Evolutionary conservation across 2,797 vertebrate genomes (phyloP), one percentile per base, ranked within the genome.

Genomic region (Buceros bicornis): DNA sequence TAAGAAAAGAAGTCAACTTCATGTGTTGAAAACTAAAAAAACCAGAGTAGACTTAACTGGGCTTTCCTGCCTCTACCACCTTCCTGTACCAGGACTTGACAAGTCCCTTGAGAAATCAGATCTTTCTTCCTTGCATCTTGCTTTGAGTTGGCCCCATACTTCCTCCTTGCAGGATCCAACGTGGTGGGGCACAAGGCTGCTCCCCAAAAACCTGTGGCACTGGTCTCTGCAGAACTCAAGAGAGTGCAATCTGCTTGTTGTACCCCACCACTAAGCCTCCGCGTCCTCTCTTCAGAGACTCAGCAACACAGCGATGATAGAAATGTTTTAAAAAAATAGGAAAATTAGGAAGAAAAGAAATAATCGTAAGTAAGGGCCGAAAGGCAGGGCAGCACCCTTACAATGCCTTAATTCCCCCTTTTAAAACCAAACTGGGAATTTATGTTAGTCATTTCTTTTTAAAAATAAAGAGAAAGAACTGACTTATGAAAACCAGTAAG

Each of bases 101-200:
- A 62, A 25, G 24, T 33, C 31, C 28, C 26, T 73, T 0, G 0
- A 28, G 33, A 89, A 89, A 84, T 4, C 15, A 33, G 13, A 78
- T 51, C 16, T n/a, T 50, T 31, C n/a, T 4, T 5, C 29, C 33
- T 22, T 48, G 53, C 48, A 10, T 22, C 22, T 82, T 64, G 17
- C 40, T 45, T 69, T 58, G 28, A 40, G 15, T 10, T 50, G 24
- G 56, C 1, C 0, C 29, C 40, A 26, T 1, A 85, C 33, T 17
- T 31, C 26, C 40, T 62, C 85, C 37, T 57, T 58, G 69, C 0
- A 1, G 20, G 10, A 54, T 47, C 42, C 73, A 66, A 17, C 33
- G 50, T 0, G 5, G 66, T 0, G 0, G 11, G 17, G 35, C 42
- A 86, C n/a, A 19, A 6, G 28, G 26, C 33, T 76, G 9, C 48